phyloP scores from a whole-genome alignment of 1,140 invertebrate genomes.

The Apis dorsata region DNA sequence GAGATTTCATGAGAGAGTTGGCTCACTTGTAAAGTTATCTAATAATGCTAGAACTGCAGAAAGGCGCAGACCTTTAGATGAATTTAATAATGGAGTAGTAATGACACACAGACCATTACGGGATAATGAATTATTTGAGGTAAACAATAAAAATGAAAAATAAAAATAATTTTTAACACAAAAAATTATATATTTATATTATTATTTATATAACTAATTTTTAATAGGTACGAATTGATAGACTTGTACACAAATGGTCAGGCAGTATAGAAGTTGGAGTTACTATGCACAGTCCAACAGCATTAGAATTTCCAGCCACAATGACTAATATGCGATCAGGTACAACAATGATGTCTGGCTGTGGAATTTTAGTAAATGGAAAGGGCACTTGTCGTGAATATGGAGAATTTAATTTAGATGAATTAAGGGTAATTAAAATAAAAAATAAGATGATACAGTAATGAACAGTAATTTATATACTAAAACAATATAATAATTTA shows the following conservation, averaged over 20 bases:
- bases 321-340: conserved; percentile 98
- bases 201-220: neutral
- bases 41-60: conserved; percentile 92
- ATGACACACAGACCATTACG: conserved; percentile 93
- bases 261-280: conserved; percentile 97
- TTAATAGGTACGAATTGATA: conserved; percentile 89
- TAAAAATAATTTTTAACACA: conserved; percentile 14
- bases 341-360: conserved; percentile 98
- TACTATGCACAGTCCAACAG: conserved; percentile 94
- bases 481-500: neutral
- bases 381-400: conserved; percentile 96
- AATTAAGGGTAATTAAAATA: conserved; percentile 85
- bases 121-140: conserved; percentile 96
- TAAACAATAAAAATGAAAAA: conserved; percentile 69
- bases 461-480: conserved; percentile 4
- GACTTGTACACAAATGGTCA: conserved; percentile 95
- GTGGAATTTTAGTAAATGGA: conserved; percentile 95
- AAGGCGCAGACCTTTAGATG: conserved; percentile 91
- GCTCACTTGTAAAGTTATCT: conserved; percentile 93
- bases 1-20: conserved; percentile 93
- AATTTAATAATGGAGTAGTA: conserved; percentile 96
- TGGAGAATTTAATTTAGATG: conserved; percentile 96
- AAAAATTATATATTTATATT: conserved; percentile 10
- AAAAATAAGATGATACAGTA: neutral
- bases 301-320: conserved; percentile 95